Evolutionary conservation across 2,888 invertebrate species (phyloP).

Genomic region (Cheilosia urbana): DNA sequence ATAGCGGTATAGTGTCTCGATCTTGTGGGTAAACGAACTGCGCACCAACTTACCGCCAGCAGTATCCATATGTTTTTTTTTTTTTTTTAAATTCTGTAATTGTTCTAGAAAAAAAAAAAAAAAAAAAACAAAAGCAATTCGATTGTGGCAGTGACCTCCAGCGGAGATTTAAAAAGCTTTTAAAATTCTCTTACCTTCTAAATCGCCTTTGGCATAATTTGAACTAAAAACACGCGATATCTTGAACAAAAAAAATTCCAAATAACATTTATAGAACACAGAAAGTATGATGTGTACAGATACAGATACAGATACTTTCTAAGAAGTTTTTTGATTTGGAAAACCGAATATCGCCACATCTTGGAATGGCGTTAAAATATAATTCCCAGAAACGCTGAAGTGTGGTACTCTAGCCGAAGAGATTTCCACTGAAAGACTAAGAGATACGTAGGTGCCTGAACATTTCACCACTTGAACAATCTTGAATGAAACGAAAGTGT

Average conservation of each 20-base stretch:
- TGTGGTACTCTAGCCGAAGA: slow-evolving; percentile 27
- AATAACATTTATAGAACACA: slow-evolving; percentile 22
- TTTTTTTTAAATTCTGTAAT: slow-evolving; percentile 32
- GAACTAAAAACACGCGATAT: slow-evolving; percentile 30
- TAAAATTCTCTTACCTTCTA: slow-evolving; percentile 4
- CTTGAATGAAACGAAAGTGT: slow-evolving; percentile 56
- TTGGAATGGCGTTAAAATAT: slow-evolving; percentile 46
- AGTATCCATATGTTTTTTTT: slow-evolving; percentile 7
- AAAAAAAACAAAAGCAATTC: slow-evolving; percentile 1
- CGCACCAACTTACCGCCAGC: slow-evolving; percentile 1
- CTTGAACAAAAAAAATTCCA: slow-evolving; percentile 18
- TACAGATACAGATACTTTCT: slow-evolving; percentile 16
- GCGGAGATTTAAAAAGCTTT: slow-evolving; percentile 42
- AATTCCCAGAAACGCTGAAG: slow-evolving; percentile 57
- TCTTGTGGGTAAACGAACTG: slow-evolving; percentile 36
- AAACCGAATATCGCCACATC: slow-evolving; percentile 21
- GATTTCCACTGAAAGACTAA: slow-evolving; percentile 51
- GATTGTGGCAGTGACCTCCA: slow-evolving; percentile 41
- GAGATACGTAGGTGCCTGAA: slow-evolving; percentile 24
- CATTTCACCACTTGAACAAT: slow-evolving; percentile 32
- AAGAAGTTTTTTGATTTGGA: slow-evolving; percentile 40
- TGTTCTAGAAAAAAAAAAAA: neutral
- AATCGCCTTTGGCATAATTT: slow-evolving; percentile 26
- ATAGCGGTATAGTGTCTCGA: slow-evolving; percentile 14
- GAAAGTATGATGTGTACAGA: neutral